Conservation (phyloP, 2,797 vertebrate species). For the Cetoscarus ocellatus region DNA sequence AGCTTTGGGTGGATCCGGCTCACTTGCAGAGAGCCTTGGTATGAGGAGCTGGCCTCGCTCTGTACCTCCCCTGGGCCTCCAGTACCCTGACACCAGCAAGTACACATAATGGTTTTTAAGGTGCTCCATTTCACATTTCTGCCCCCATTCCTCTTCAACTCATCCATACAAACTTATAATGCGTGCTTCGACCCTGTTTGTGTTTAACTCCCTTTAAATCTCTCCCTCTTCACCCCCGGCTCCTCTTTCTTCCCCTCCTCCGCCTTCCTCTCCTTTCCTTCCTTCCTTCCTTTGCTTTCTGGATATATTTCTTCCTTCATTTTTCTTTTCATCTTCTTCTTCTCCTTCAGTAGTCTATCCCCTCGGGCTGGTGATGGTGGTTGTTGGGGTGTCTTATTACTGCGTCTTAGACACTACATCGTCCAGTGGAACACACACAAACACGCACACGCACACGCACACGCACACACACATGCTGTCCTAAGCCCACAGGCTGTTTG, state of each 20-base stretch:
- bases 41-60: too few species aligned
- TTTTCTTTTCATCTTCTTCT: conserved; percentile 64
- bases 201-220: conserved; percentile 41
- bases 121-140: conserved; percentile 61
- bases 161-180: conserved; percentile 21
- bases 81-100: conserved; percentile 33
- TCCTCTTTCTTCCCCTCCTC: conserved; percentile 35
- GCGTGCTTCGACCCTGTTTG: conserved; percentile 34
- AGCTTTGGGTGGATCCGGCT: too few species aligned
- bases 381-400: conserved; percentile 59
- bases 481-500: conserved; percentile 56
- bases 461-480: conserved; percentile 27
- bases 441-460: conserved; percentile 27
- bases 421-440: conserved; percentile 20
- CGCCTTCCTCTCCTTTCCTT: conserved; percentile 15
- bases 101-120: conserved; percentile 59
- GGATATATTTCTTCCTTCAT: conserved; percentile 48
- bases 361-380: conserved; percentile 11
- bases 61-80: too few species aligned
- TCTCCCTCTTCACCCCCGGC: conserved; percentile 20
- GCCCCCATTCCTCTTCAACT: conserved; percentile 16
- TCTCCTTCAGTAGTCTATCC: conserved; percentile 49
- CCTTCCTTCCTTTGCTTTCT: conserved; percentile 58
- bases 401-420: conserved; percentile 51
- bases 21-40: too few species aligned